Percentiles rank a stretch among this genome's conserved stretches.
phyloP scores from a whole-genome alignment of 2,797 vertebrate genomes.

The Numenius phaeopus region DNA sequence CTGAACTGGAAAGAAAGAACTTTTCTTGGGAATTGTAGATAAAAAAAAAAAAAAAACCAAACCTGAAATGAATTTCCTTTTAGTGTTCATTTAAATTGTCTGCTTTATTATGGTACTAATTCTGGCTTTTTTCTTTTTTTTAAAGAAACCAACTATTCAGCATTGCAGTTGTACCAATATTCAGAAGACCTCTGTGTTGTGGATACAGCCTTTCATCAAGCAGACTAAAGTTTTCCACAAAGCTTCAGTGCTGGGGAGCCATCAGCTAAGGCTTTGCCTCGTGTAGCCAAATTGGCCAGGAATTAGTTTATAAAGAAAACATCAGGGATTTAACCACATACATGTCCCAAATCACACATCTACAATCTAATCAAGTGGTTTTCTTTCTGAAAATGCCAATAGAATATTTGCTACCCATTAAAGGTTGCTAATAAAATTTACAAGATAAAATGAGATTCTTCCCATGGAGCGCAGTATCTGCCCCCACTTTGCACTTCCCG shows the following conservation, averaged over 20 bases:
- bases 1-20: background rate
- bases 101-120: constrained; percentile 2
- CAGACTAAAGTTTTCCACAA: constrained; percentile 24
- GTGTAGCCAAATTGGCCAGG: background rate
- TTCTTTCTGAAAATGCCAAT: constrained; percentile 34
- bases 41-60: background rate
- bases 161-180: background rate
- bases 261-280: constrained; percentile 5
- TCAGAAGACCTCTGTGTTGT: constrained; percentile 13
- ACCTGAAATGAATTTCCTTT: constrained; percentile 33
- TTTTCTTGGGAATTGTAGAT: constrained; percentile 20
- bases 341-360: background rate
- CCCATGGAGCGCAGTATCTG: background rate
- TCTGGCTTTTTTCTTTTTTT: background rate
- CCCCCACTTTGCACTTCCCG: background rate
- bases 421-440: background rate
- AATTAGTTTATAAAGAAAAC: constrained; percentile 42
- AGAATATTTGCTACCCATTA: background rate
- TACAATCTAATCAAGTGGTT: background rate
- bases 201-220: constrained; percentile 40
- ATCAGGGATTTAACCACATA: background rate
- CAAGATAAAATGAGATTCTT: background rate
- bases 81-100: constrained; percentile 25
- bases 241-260: constrained; percentile 11
- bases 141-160: background rate